Evolutionary conservation across 2,888 invertebrate genomes (phyloP), one percentile per base, ranked within the genome.

Genomic region (Uloborus plumipes): DNA sequence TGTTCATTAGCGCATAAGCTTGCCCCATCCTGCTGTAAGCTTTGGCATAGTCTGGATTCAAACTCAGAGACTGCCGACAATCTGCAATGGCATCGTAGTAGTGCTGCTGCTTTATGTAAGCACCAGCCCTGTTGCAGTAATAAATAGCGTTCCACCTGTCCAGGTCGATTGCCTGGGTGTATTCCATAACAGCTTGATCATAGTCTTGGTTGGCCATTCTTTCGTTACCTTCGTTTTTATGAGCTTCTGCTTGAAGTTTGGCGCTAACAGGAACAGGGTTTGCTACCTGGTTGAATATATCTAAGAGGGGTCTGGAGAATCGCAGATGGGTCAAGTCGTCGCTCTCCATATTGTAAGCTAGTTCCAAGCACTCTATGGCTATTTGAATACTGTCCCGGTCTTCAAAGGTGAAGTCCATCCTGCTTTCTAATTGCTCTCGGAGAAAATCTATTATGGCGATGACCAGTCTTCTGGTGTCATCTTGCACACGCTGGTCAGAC

Each of bases 41-140:
- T 90, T 99, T 98, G 87, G 96, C 94, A 89, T 99, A 99, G 84
- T 92, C 92, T 0, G 96, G 94, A 89, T 99, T 97, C 86, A 98
- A 92, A 49, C 92, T 91, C 72, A 99, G 91, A 4, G 99, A 97
- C 62, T 93, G 93, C 87, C 94, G 93, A 89, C 98, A 98, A 89
- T 99, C 99, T 71, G 93, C 92, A 70, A 99, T 94, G 13, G 98
- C 96, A 82, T 93, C 92, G 76, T 93, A 92, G 88, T 95, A 94
- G 87, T 95, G 93, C 61, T 94, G 94, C 85, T 98, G 90, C 88
- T 96, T 96, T 88, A 95, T 97, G 88, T 94, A 94, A 0, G 98
- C 97, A 1, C 99, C 99, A 59, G 99, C 99, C 86, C 99, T 90
- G 89, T 99, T 99, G 89, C 98, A 98, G 89, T 95, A 99, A 90